Conservation (phyloP, 1,140 invertebrate genomes). For the Bombus vancouverensis region DNA sequence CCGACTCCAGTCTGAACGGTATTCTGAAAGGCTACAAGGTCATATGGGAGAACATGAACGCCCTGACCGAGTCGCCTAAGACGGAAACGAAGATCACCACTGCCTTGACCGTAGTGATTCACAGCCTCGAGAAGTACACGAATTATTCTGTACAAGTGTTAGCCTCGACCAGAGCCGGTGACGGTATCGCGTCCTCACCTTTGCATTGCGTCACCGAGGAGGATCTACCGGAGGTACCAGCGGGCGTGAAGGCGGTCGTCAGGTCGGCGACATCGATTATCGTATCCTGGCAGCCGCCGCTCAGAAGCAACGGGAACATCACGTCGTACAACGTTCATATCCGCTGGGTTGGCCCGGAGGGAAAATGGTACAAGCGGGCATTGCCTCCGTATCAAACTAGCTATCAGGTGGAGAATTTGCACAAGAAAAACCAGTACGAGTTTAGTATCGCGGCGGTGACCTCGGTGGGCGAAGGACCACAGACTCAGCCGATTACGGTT, state of each 20-base stretch:
- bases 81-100: conserved; percentile 86
- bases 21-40: conserved; percentile 94
- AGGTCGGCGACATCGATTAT: conserved; percentile 92
- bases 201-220: conserved; percentile 95
- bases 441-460: conserved; percentile 90
- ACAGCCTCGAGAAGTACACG: conserved; percentile 90
- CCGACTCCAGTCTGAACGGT: conserved; percentile 91
- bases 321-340: conserved; percentile 83
- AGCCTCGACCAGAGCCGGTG: conserved; percentile 94
- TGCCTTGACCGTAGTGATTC: conserved; percentile 86
- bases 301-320: conserved; percentile 84
- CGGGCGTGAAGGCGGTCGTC: conserved; percentile 93
- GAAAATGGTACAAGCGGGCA: conserved; percentile 77
- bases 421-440: conserved; percentile 84
- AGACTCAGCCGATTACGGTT: conserved; percentile 89
- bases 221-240: conserved; percentile 94
- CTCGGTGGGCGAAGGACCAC: conserved; percentile 90
- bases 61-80: conserved; percentile 74
- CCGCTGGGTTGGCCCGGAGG: conserved; percentile 75
- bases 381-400: conserved; percentile 80
- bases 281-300: conserved; percentile 90
- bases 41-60: conserved; percentile 85
- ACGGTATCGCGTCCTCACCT: conserved; percentile 91
- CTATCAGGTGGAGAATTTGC: conserved; percentile 82
- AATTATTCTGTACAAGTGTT: conserved; percentile 95